These are phyloP conservation scores for Marronus borbonicus DNA, from an alignment of 2,888 invertebrate species.

Conservation along the genomic window DNA sequence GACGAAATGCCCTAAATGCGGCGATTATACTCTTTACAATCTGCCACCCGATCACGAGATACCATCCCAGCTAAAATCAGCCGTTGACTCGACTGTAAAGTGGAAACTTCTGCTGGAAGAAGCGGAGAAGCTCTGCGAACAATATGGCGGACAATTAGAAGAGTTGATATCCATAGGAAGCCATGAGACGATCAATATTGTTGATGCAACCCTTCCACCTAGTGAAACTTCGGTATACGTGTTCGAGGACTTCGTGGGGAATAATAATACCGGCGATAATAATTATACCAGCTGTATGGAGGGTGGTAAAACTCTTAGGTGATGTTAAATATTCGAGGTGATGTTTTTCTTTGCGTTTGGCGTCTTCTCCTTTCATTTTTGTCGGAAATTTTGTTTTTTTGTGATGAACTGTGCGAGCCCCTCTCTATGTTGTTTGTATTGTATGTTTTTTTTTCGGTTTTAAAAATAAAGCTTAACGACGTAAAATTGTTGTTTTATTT, in stretches of 20 bases:
- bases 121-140: constrained; percentile 54
- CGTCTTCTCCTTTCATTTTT: constrained; percentile 1
- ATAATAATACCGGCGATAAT: constrained; percentile 15
- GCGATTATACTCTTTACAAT: constrained; percentile 53
- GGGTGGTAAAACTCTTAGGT: neutral
- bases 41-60: constrained; percentile 56
- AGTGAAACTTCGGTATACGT: constrained; percentile 50
- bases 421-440: neutral
- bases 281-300: neutral
- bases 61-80: constrained; percentile 54
- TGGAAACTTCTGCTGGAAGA: constrained; percentile 55
- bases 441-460: constrained; percentile 6
- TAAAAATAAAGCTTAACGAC: constrained; percentile 41
- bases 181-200: constrained; percentile 52
- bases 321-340: neutral
- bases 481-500: neutral
- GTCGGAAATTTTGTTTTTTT: constrained; percentile 17
- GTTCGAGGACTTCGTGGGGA: constrained; percentile 42
- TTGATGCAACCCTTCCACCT: constrained; percentile 36
- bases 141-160: constrained; percentile 40
- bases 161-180: constrained; percentile 47
- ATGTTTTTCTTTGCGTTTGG: constrained; percentile 14
- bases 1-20: constrained; percentile 54
- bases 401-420: neutral
- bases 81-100: constrained; percentile 52